Percentiles rank a stretch among this genome's conserved stretches.
These are phyloP conservation scores for Dromaius novaehollandiae DNA, from an alignment of 2,113 vertebrate species.

Conservation along the genomic window DNA sequence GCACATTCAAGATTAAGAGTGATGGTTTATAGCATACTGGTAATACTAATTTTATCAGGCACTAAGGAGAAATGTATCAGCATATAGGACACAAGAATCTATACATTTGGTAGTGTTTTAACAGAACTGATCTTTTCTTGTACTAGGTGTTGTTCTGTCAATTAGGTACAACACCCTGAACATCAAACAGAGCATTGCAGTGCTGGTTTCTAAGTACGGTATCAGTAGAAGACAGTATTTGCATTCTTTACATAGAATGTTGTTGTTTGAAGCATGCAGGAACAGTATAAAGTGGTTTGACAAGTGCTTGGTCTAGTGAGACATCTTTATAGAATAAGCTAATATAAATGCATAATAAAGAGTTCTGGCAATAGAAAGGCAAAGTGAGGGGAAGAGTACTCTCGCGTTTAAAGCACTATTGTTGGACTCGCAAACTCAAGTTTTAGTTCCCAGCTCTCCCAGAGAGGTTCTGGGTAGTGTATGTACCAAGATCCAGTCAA, in stretches of 20 bases:
- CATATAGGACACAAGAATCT: background rate
- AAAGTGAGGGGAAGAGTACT: background rate
- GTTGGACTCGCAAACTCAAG: background rate
- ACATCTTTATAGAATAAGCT: background rate
- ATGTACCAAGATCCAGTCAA: background rate
- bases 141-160: background rate
- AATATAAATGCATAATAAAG: background rate
- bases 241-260: background rate
- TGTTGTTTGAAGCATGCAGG: background rate
- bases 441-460: background rate
- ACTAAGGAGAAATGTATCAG: background rate
- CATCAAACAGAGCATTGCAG: background rate
- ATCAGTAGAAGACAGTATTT: background rate
- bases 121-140: background rate
- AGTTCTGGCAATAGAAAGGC: too few relatives aligned
- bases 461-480: background rate
- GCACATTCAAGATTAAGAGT: background rate
- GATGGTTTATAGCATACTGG: background rate
- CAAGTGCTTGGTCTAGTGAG: background rate
- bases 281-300: background rate
- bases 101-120: too few relatives aligned
- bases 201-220: background rate
- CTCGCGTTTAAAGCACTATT: background rate
- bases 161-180: background rate
- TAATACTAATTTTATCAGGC: background rate